Conservation (phyloP, 2,113 vertebrate genomes). For the Hippocampus zosterae region DNA sequence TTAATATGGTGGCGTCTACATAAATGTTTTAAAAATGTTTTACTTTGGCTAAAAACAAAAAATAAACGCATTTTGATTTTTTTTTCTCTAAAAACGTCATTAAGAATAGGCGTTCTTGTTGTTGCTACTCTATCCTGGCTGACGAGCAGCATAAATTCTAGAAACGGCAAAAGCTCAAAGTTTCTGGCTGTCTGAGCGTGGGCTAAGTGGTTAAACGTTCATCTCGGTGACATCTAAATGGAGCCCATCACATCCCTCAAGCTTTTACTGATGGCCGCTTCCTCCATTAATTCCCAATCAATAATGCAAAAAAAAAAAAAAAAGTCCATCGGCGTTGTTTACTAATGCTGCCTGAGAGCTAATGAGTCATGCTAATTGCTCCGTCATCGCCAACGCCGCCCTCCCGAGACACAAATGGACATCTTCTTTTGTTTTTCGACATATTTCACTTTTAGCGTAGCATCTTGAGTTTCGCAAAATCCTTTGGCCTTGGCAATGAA, state of each 20-base stretch:
- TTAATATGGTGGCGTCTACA: background rate
- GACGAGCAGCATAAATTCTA: background rate
- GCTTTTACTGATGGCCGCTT: slow-evolving; percentile 66
- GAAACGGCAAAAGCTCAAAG: background rate
- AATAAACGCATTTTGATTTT: background rate
- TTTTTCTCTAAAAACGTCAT: background rate
- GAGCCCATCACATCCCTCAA: slow-evolving; percentile 59
- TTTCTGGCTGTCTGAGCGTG: background rate
- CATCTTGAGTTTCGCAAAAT: background rate
- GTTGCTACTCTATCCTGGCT: background rate
- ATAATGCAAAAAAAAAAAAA: slow-evolving; percentile 57
- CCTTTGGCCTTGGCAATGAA: background rate
- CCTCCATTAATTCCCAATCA: slow-evolving; percentile 70
- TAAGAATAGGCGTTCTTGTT: background rate
- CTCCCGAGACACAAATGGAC: slow-evolving; percentile 50
- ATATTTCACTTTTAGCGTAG: background rate
- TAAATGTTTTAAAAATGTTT: background rate
- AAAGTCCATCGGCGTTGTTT: slow-evolving; percentile 60
- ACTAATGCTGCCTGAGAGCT: slow-evolving; percentile 58
- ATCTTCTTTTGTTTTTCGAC: slow-evolving; percentile 20
- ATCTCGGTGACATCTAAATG: slow-evolving; percentile 56
- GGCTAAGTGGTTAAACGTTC: slow-evolving; percentile 49
- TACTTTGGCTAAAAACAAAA: background rate
- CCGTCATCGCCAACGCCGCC: slow-evolving; percentile 48
- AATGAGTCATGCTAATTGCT: slow-evolving; percentile 69